phyloP scores from a whole-genome alignment of 2,113 vertebrate genomes.

The Siniperca chuatsi region DNA sequence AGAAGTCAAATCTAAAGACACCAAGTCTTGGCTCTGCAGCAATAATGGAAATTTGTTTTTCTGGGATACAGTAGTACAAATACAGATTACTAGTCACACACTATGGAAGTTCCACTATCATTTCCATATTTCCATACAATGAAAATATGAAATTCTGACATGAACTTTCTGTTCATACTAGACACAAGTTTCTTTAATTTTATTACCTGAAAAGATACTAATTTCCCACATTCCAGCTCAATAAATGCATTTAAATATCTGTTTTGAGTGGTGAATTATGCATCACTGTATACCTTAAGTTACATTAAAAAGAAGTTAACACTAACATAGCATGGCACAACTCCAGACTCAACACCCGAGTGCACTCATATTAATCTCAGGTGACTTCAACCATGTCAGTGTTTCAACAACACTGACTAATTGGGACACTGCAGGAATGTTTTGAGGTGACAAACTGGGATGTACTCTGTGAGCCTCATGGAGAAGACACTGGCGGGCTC shows the following conservation, averaged over 20 bases:
- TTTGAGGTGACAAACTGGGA: no score
- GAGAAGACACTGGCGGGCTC: no score
- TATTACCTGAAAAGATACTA: not conserved
- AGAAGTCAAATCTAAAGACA: slow-evolving; percentile 6
- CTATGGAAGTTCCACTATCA: not conserved
- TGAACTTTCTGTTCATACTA: not conserved
- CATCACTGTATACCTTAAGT: not conserved
- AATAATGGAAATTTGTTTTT: not conserved
- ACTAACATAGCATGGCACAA: not conserved
- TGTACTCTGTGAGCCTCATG: no score
- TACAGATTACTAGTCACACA: not conserved
- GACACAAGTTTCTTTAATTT: not conserved
- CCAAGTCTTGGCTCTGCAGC: not conserved
- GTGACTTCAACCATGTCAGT: no score
- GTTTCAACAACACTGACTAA: no score
- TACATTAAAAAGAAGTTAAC: not conserved
- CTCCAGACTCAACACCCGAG: no score
- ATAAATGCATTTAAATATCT: not conserved
- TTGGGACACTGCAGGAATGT: no score
- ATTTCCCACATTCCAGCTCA: not conserved
- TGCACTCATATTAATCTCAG: no score
- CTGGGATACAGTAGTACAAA: not conserved
- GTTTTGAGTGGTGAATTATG: not conserved
- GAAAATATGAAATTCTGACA: not conserved
- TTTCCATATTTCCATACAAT: not conserved